Base-by-base conservation (phyloP, 2,113 vertebrate genomes). In the Progne subis region DNA sequence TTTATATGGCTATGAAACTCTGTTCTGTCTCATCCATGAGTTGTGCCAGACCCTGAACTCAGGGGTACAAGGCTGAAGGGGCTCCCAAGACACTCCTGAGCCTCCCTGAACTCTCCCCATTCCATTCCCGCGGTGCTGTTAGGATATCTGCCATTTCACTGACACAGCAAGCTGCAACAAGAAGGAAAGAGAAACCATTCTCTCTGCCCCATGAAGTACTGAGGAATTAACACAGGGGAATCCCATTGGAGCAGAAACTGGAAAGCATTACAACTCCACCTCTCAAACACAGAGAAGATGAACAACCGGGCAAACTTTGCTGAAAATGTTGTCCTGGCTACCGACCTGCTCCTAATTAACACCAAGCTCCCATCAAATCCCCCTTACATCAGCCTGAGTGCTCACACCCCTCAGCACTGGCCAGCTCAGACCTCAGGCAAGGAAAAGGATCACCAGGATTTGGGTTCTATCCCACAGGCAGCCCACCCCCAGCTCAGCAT, bases 301-400 rank as follows among this genome's bases (percentile, higher is more conserved):
- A 94, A 93, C 52, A 75, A 87, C 60, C 88, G 50, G 57, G 88
- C 82, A 88, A 95, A 82, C 56, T 29, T 23, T 1, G 0, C 57
- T 94, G 82, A 70, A 91, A 93, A 82, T 46, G 50, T 50, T 75
- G 71, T 88, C 86, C 78, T 85, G 84, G 84, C 92, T 93, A 74
- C 93, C 25, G 1, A 64, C 56, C 67, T 77, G 91, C 92, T 95
- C 82, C 79, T 95, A 86, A 94, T 95, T 94, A 94, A 88, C 34
- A 87, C 69, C 77, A 29, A 82, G 53, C 67, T 91, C 86, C 85
- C 75, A 86, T 37, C 78, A 93, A 95, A 86, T 81, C 79, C 87
- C 34, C 37, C 57, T 53, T 81, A 92, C 80, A 82, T 61, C 75
- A 86, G 78, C 74, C 80, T 34, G 8, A 75, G 82, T 3, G 1